Evolutionary conservation across 1,140 invertebrate genomes (phyloP).

Genomic region (Microplitis demolitor): DNA sequence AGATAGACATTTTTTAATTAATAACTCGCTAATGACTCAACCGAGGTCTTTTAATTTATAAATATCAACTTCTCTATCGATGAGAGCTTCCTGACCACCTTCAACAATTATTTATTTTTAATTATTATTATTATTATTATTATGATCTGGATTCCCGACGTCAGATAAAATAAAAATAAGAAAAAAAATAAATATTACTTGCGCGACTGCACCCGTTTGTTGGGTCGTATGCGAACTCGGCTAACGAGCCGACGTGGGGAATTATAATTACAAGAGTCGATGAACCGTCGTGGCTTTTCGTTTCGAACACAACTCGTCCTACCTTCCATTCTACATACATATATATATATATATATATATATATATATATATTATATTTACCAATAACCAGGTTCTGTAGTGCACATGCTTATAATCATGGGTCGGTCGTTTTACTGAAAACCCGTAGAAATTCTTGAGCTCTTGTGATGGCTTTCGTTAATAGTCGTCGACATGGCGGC

Average conservation of each 20-base stretch:
- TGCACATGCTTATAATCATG: no score
- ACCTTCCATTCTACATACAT: background rate
- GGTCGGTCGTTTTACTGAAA: no score
- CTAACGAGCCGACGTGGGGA: slow-evolving; percentile 6
- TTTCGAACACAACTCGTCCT: background rate
- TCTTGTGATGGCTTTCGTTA: no score
- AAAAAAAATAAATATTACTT: background rate
- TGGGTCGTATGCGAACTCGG: slow-evolving; percentile 3
- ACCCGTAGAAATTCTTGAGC: no score
- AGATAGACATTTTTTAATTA: background rate
- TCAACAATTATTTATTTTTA: background rate
- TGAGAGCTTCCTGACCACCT: background rate
- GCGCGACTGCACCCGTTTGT: background rate
- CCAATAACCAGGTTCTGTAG: no score
- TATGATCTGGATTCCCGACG: background rate
- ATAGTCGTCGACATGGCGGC: no score
- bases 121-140: background rate
- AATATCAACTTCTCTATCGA: background rate
- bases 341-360: background rate
- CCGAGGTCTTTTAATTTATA: background rate
- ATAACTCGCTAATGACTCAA: background rate
- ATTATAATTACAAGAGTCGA: slow-evolving; percentile 15
- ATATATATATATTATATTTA: no score
- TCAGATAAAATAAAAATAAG: background rate
- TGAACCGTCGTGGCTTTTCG: slow-evolving; percentile 15